Conservation (phyloP, 2,888 invertebrate genomes). For the Antheraea assamensis region DNA sequence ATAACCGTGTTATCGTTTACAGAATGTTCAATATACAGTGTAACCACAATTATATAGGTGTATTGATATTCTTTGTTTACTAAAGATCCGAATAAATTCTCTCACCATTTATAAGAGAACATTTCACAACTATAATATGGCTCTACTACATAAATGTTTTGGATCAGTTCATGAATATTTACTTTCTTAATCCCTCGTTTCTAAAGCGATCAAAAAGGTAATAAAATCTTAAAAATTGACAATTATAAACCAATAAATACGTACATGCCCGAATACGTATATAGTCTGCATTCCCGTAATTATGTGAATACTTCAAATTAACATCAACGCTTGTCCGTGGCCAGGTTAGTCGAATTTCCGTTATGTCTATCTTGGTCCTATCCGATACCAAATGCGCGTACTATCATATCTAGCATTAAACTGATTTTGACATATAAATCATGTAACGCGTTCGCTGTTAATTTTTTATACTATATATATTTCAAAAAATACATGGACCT, state of each 20-base stretch:
- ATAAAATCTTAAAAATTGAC: constrained; percentile 4
- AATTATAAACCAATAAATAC: neutral
- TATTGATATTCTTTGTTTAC: neutral
- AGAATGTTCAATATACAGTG: neutral
- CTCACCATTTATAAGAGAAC: neutral
- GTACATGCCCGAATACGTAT: neutral
- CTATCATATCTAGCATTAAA: neutral
- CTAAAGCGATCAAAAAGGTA: neutral
- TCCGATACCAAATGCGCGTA: neutral
- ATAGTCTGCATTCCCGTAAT: neutral
- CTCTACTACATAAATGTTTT: neutral
- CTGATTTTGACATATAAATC: neutral
- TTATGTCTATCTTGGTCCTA: neutral
- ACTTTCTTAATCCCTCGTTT: neutral
- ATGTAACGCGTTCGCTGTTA: too few relatives aligned
- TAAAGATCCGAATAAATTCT: neutral
- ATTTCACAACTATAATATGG: neutral
- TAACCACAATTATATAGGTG: neutral
- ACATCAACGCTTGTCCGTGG: neutral
- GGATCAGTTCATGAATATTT: neutral
- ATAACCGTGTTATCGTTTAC: too few relatives aligned
- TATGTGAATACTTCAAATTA: neutral
- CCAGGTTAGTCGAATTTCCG: neutral
- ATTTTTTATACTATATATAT: too few relatives aligned
- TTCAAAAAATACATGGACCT: too few relatives aligned